Conservation (phyloP, 2,113 vertebrate species). For the Beaufortia kweichowensis region DNA sequence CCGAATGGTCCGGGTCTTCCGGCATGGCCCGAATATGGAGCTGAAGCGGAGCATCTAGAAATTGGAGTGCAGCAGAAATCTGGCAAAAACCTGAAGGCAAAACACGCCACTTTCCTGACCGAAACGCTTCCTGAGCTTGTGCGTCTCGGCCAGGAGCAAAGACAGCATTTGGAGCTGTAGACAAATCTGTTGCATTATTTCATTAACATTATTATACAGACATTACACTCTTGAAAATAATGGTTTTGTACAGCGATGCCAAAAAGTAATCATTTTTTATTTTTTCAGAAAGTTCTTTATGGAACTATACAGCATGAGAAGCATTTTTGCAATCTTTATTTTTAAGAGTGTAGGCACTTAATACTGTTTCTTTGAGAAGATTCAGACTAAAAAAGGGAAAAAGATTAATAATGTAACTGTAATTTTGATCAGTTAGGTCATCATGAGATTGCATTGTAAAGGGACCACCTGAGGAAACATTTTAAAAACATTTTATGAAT, state of each 20-base stretch:
- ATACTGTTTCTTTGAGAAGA: no score
- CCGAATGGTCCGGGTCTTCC: constrained; percentile 68
- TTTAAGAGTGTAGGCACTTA: no score
- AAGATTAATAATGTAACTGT: not conserved
- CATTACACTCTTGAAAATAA: not conserved
- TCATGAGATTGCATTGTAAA: not conserved
- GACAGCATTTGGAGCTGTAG: constrained; percentile 65
- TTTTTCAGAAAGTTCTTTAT: no score
- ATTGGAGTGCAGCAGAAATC: constrained; percentile 63
- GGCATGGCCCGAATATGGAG: constrained; percentile 70
- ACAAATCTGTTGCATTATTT: not conserved
- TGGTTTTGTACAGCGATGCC: no score
- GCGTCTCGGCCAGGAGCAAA: constrained; percentile 33
- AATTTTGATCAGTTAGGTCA: not conserved
- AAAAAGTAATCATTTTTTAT: no score
- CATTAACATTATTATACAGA: not conserved
- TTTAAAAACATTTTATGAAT: no score
- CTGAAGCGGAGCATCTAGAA: constrained; percentile 61
- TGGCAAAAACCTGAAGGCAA: constrained; percentile 61
- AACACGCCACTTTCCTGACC: constrained; percentile 64
- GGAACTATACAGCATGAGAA: no score
- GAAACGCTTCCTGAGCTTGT: constrained; percentile 65
- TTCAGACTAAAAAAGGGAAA: no score
- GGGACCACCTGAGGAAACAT: not conserved
- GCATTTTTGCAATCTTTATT: no score